Base-by-base conservation (phyloP, 2,888 invertebrate genomes). In the Archaeoteleia sp. region DNA sequence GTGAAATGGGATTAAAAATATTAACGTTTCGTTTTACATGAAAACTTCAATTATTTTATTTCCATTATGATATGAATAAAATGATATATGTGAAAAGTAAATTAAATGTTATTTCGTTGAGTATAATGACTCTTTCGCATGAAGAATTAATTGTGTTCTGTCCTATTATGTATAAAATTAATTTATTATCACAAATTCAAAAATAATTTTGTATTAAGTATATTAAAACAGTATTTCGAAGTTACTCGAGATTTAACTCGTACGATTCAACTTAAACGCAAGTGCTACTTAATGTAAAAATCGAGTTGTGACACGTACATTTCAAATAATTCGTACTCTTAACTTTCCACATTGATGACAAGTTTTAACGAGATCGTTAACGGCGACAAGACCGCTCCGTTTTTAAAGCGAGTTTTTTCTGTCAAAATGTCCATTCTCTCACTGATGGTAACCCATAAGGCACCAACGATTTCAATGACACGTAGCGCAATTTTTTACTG, bases 281-380 rank as follows among this genome's bases (percentile, higher is more conserved):
- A 37, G 17, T 29, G 55, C 46, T 63, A 55, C 60, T 63, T 46
- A 54, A 55, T 51, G 20, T 35, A 55, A 61, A 65, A 67, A 61
- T 39, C 42, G 32, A 57, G 61, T 71, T 57, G 46, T 57, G 67
- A 67, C 67, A 65, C 46, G 58, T 54, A 58, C 61, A 71, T 60
- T 54, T 54, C 61, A 67, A 70, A 70, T 67, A 65, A 54, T 67
- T 48, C 67, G 49, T 49, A 58, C 67, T 65, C 65, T 70, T 70
- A 53, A 67, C 45, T 63, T 61, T 61, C 65, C 65, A 61, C 62
- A 46, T 40, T 54, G 55, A 71, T 67, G 67, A 66, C 71, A 71
- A 65, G 65, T 71, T 71, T 71, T 67, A 71, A 71, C 70, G 67
- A 71, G 67, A 61, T 71, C 70, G 67, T 71, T 71, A 71, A 71